A percentile compares a stretch with the other conserved stretches of the same genome.
phyloP scores from a whole-genome alignment of 2,888 invertebrate species.

The Drosophila barbarae region DNA sequence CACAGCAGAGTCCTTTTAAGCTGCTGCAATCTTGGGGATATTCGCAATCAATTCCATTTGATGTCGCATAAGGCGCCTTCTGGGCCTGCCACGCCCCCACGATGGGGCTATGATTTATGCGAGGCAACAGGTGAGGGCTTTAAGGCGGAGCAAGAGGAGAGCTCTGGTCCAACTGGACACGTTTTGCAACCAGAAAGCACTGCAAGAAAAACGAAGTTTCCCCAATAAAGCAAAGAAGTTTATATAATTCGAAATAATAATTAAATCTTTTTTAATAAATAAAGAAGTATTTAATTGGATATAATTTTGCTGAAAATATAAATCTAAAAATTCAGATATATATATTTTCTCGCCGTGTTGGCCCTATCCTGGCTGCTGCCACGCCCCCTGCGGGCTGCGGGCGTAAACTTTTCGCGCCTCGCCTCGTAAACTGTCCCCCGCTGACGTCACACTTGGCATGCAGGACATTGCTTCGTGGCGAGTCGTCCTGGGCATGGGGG shows the following conservation, averaged over 20 bases:
- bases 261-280: too few relatives aligned
- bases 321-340: too few relatives aligned
- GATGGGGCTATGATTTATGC: constrained; percentile 42
- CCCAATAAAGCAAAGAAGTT: too few relatives aligned
- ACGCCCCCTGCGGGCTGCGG: constrained; percentile 10
- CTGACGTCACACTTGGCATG: constrained; percentile 55
- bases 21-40: constrained; percentile 30
- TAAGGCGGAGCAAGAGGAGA: background rate
- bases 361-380: background rate
- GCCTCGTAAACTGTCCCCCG: constrained; percentile 45
- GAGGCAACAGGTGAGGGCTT: constrained; percentile 37
- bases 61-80: background rate
- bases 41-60: constrained; percentile 34
- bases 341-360: background rate
- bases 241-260: too few relatives aligned
- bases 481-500: background rate
- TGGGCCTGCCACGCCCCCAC: constrained; percentile 35
- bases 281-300: too few relatives aligned
- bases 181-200: background rate
- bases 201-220: background rate
- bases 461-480: constrained; percentile 33
- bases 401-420: constrained; percentile 32
- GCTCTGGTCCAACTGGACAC: constrained; percentile 9
- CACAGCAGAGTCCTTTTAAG: constrained; percentile 10
- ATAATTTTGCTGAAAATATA: background rate